Percentiles rank a stretch among this genome's conserved stretches.
Conservation (phyloP, 2,888 invertebrate species). For the Orthosia cruda region DNA sequence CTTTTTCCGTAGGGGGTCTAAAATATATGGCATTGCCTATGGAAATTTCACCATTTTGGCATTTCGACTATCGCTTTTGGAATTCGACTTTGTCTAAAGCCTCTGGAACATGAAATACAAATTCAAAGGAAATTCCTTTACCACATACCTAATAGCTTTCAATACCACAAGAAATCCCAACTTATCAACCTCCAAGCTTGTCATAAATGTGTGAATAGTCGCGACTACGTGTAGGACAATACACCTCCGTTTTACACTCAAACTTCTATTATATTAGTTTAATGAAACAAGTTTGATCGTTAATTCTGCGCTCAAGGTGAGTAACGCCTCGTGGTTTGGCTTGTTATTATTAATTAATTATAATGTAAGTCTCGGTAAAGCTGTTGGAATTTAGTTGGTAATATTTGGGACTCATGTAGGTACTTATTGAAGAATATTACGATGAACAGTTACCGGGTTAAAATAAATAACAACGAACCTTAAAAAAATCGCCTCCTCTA, state of each 20-base stretch:
- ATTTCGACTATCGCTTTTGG: no score
- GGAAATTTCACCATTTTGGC: no score
- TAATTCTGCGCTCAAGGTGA: constrained; percentile 49
- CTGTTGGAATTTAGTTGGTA: no score
- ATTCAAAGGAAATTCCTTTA: not conserved
- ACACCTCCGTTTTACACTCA: constrained; percentile 33
- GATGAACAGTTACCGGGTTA: not conserved
- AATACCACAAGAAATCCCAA: not conserved
- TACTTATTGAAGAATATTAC: constrained; percentile 21
- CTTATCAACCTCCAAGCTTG: not conserved
- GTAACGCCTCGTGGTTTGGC: constrained; percentile 29
- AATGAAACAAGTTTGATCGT: constrained; percentile 61
- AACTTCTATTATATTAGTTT: constrained; percentile 57
- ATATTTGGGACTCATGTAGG: no score
- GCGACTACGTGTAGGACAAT: constrained; percentile 11
- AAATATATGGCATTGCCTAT: no score
- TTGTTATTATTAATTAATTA: constrained; percentile 52
- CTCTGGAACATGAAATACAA: not conserved
- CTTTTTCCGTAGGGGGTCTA: no score
- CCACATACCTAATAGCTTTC: not conserved
- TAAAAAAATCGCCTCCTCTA: no score
- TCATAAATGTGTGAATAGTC: constrained; percentile 26
- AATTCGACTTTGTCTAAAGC: no score
- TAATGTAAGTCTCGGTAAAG: no score
- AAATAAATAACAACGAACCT: not conserved